These are phyloP conservation scores for Oostethus manadensis DNA, from an alignment of 2,113 vertebrate species.

Conservation along the genomic window DNA sequence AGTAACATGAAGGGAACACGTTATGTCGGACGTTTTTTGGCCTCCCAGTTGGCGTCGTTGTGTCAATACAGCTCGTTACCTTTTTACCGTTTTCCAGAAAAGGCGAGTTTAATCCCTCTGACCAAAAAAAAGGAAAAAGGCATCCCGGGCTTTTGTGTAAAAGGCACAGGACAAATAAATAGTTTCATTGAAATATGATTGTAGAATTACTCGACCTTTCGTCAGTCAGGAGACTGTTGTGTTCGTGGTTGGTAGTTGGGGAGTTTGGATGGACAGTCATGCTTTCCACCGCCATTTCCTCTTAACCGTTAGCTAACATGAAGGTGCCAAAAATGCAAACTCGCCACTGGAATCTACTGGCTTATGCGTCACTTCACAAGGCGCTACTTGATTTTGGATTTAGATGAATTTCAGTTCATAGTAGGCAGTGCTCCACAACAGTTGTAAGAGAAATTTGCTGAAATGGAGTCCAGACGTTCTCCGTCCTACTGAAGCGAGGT, in stretches of 20 bases:
- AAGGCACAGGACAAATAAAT: slow-evolving; percentile 81
- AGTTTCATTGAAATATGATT: slow-evolving; percentile 80
- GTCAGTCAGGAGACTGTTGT: slow-evolving; percentile 86
- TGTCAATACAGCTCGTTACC: slow-evolving; percentile 79
- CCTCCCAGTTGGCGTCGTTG: slow-evolving; percentile 73
- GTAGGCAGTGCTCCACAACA: slow-evolving; percentile 77
- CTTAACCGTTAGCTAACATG: slow-evolving; percentile 71
- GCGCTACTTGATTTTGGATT: slow-evolving; percentile 76
- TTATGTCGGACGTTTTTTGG: slow-evolving; percentile 60
- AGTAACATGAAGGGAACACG: slow-evolving; percentile 51
- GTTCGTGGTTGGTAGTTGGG: slow-evolving; percentile 83
- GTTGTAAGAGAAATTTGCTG: slow-evolving; percentile 77
- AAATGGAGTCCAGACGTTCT: slow-evolving; percentile 77
- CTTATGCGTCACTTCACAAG: slow-evolving; percentile 81
- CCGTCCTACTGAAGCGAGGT: slow-evolving; percentile 79
- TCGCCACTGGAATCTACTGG: slow-evolving; percentile 74
- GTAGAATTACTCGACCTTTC: slow-evolving; percentile 89
- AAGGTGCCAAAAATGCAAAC: slow-evolving; percentile 76
- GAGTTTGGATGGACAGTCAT: slow-evolving; percentile 87
- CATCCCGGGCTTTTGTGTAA: slow-evolving; percentile 73
- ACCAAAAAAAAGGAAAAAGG: slow-evolving; percentile 71
- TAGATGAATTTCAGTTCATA: slow-evolving; percentile 77
- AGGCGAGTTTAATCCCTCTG: slow-evolving; percentile 78
- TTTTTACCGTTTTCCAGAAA: slow-evolving; percentile 78
- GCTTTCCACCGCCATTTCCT: slow-evolving; percentile 90